Base-by-base conservation (phyloP, 2,888 invertebrate genomes). In the Eustalomyia histrio region DNA sequence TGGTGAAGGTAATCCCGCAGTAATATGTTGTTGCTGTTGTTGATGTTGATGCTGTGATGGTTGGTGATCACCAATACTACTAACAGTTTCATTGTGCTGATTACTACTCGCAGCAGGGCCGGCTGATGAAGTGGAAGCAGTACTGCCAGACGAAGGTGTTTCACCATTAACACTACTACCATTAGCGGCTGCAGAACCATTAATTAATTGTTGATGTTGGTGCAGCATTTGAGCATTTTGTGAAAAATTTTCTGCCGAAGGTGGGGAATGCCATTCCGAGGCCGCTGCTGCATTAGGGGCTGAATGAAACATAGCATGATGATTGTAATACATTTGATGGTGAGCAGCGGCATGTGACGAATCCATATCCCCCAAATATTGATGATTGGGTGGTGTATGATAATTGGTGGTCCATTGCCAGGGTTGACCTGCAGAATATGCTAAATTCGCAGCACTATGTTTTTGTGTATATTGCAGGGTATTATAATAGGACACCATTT, bases 401-500 rank as follows among this genome's bases (percentile, higher is more conserved):
- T 92, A 92, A 64, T 92, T 92, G 83, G 86, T 87, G 12, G 89
- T 89, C 88, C 90, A 92, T 76, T 89, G 88, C 92, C 92, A 92
- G n/a, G 90, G 86, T 52, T 89, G 90, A 17, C 86, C 84, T 17
- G 86, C 85, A 58, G 89, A 84, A 87, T 93, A 92, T 80, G 93
- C 92, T 87, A 93, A 91, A 90, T 92, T 93, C 67, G 90, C 88
- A 63, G 90, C 88, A 90, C 92, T 92, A 84, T 94, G 94, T 90
- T 94, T 94, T 84, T 90, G 90, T 88, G 93, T 92, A 91, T 94
- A 94, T 91, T 94, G 93, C 90, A 93, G 92, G 87, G 94, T 84
- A 91, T 90, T 94, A 92, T 91, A 95, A 90, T 95, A 95, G 85
- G 94, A 94, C 91, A 95, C 94, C 95, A 95, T 95, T 60, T 58